Evolutionary conservation across 2,113 vertebrate species (phyloP).

Genomic region (Oncorhynchus keta): DNA sequence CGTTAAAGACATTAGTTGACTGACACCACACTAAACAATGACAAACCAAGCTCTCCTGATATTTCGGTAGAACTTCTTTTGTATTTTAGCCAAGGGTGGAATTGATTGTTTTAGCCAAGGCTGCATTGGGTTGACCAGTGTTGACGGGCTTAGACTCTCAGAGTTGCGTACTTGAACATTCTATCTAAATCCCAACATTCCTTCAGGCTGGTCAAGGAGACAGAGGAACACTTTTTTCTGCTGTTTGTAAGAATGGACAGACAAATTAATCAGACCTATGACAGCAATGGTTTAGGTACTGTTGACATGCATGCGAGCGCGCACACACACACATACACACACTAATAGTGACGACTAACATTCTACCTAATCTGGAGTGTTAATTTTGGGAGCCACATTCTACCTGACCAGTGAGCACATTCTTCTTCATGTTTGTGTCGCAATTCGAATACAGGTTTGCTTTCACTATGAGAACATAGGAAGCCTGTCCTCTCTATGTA

Average conservation of each 20-base stretch:
- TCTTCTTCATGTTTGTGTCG: slow-evolving; percentile 50
- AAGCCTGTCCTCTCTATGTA: slow-evolving; percentile 13
- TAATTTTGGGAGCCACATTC: slow-evolving; percentile 11
- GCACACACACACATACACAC: slow-evolving; percentile 21
- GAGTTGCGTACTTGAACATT: too few species aligned
- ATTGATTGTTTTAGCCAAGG: too few species aligned
- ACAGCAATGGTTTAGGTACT: slow-evolving; percentile 41
- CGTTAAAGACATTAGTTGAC: not conserved
- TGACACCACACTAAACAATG: not conserved
- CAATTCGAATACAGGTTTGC: slow-evolving; percentile 28
- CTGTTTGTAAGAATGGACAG: slow-evolving; percentile 47
- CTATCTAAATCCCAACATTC: slow-evolving; percentile 30
- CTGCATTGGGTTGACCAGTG: not conserved
- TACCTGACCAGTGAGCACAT: slow-evolving; percentile 39
- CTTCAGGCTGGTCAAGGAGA: slow-evolving; percentile 7
- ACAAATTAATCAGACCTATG: slow-evolving; percentile 56
- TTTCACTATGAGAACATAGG: slow-evolving; percentile 22
- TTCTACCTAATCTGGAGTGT: slow-evolving; percentile 27
- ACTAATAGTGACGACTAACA: slow-evolving; percentile 25
- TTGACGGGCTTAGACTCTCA: not conserved
- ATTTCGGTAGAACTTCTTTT: too few species aligned
- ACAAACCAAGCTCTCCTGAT: too few species aligned
- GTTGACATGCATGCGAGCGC: slow-evolving; percentile 8
- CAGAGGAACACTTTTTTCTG: slow-evolving; percentile 26
- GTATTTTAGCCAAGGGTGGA: too few species aligned